These are phyloP conservation scores for Ceratosolen fusciceps DNA, from an alignment of 1,140 invertebrate species.

Conservation along the genomic window DNA sequence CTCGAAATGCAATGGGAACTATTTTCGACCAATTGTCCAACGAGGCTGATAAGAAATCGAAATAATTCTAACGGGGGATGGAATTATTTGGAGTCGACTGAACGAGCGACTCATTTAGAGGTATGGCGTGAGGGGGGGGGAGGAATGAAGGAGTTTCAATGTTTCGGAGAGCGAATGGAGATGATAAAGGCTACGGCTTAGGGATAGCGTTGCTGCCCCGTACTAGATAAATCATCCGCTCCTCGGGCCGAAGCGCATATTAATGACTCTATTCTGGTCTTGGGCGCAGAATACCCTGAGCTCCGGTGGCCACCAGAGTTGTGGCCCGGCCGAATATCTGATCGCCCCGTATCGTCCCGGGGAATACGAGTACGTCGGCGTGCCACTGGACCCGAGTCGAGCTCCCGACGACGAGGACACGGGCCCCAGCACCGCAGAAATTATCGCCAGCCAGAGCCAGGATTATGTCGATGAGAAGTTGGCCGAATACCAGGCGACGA, in stretches of 20 bases:
- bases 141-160: too few relatives aligned
- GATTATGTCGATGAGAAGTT: constrained; percentile 95
- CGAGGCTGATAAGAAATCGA: too few relatives aligned
- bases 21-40: too few relatives aligned
- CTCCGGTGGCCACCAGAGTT: constrained; percentile 68
- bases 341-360: constrained; percentile 76
- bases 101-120: too few relatives aligned
- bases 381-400: constrained; percentile 79
- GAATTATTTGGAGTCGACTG: too few relatives aligned
- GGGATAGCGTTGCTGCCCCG: too few relatives aligned
- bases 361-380: constrained; percentile 77
- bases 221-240: constrained; percentile 1
- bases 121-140: too few relatives aligned
- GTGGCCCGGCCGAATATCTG: constrained; percentile 76
- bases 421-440: constrained; percentile 88
- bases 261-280: constrained; percentile 38
- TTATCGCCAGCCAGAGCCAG: constrained; percentile 92
- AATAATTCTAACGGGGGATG: too few relatives aligned
- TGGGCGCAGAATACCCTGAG: constrained; percentile 58
- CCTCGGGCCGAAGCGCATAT: not conserved
- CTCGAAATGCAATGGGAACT: too few relatives aligned
- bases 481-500: constrained; percentile 92
- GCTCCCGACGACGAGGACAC: constrained; percentile 78
- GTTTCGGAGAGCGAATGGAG: too few relatives aligned
- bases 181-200: too few relatives aligned